Percentiles rank a stretch among this genome's conserved stretches.
These are phyloP conservation scores for Malurus splendens DNA, from an alignment of 2,797 vertebrate genomes.

Conservation along the genomic window DNA sequence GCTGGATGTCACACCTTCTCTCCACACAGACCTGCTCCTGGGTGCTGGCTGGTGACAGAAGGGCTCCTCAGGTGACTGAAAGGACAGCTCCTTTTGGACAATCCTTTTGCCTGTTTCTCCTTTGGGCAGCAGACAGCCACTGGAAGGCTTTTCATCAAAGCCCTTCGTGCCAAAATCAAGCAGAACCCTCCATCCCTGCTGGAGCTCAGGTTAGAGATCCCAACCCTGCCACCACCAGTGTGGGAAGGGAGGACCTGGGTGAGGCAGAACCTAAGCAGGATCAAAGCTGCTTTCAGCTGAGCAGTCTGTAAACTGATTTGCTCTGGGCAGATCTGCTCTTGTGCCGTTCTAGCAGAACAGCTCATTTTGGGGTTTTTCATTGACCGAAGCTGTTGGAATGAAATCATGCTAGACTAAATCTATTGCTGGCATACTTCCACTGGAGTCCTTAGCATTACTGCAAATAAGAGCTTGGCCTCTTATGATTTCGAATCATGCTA, in stretches of 20 bases:
- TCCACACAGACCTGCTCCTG: neutral
- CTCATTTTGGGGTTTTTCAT: neutral
- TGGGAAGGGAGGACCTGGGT: neutral
- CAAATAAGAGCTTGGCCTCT: conserved; percentile 44
- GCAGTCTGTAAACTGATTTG: neutral
- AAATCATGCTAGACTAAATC: conserved; percentile 26
- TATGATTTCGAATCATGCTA: neutral
- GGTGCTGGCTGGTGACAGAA: neutral
- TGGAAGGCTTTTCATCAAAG: neutral
- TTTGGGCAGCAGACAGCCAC: neutral
- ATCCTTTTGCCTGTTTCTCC: neutral
- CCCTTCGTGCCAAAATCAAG: neutral
- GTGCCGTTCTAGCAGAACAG: neutral
- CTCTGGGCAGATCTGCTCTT: neutral
- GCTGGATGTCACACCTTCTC: neutral
- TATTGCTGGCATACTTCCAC: conserved; percentile 22
- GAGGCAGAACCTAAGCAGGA: neutral
- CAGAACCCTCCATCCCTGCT: neutral
- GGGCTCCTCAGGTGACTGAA: neutral
- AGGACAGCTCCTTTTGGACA: neutral
- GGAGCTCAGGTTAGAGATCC: neutral
- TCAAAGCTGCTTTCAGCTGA: neutral
- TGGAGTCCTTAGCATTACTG: conserved; percentile 31
- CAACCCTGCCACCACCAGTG: neutral
- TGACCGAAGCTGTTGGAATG: neutral